A percentile compares a stretch with the other conserved stretches of the same genome.
These are phyloP conservation scores for Brachycybe producta DNA, from an alignment of 2,888 invertebrate genomes.

Conservation along the genomic window DNA sequence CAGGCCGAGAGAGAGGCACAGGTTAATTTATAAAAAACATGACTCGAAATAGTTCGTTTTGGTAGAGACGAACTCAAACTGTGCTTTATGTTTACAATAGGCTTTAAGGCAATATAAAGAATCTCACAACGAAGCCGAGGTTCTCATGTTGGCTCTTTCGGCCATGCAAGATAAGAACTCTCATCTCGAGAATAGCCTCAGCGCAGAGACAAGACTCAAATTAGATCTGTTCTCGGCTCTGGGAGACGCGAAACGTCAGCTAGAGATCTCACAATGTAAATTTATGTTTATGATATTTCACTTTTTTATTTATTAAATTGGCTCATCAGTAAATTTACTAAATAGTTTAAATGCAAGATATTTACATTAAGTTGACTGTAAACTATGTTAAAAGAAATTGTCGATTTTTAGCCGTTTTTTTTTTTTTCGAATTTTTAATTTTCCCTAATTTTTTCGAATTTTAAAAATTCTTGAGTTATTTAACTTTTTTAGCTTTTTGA, in stretches of 20 bases:
- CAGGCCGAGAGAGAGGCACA: conserved; percentile 46
- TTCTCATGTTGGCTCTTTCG: conserved; percentile 62
- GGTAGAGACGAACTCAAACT: no score
- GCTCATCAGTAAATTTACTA: background rate
- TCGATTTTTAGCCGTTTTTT: no score
- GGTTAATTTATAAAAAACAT: conserved; percentile 26
- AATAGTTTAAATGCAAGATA: background rate
- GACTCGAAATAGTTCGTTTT: background rate
- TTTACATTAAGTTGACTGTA: background rate
- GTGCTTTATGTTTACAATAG: conserved; percentile 27
- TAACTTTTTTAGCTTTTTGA: no score
- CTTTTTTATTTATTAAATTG: no score
- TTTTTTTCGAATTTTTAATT: background rate
- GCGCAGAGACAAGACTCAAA: conserved; percentile 94
- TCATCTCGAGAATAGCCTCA: conserved; percentile 84
- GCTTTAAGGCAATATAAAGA: conserved; percentile 45
- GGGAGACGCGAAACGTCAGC: conserved; percentile 82
- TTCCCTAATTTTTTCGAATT: background rate
- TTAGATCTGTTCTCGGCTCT: conserved; percentile 94
- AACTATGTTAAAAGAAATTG: background rate
- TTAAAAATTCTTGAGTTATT: no score
- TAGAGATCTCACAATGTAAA: conserved; percentile 74
- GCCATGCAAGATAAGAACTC: conserved; percentile 80
- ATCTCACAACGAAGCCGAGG: conserved; percentile 53
- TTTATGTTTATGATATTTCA: no score